These are phyloP conservation scores for Gisinianus flammeolus DNA, from an alignment of 2,888 invertebrate species.

Conservation along the genomic window DNA sequence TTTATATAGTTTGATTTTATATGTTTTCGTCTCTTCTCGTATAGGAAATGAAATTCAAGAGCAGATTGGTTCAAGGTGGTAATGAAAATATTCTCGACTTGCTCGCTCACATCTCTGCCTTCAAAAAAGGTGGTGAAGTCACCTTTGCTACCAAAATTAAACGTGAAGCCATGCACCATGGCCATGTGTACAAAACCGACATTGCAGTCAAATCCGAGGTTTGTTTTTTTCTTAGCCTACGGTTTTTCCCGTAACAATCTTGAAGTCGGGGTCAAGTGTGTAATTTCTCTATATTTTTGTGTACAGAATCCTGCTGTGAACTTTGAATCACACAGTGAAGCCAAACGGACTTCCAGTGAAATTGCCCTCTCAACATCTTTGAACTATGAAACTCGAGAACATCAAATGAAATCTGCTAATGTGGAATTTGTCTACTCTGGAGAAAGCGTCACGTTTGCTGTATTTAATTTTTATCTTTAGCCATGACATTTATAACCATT, in stretches of 20 bases:
- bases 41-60: slow-evolving; percentile 32
- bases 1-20: not conserved
- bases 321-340: slow-evolving; percentile 1
- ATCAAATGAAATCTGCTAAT: slow-evolving; percentile 11
- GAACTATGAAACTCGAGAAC: slow-evolving; percentile 17
- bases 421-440: slow-evolving; percentile 17
- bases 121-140: slow-evolving; percentile 28
- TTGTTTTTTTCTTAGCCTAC: not conserved
- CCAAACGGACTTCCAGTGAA: not conserved
- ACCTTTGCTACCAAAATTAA: not conserved
- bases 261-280: not conserved
- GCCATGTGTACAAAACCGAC: slow-evolving; percentile 5
- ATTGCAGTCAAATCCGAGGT: slow-evolving; percentile 14
- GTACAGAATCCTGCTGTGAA: slow-evolving; percentile 4
- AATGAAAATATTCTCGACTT: slow-evolving; percentile 18
- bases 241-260: slow-evolving; percentile 3
- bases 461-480: not conserved
- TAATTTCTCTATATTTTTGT: not conserved
- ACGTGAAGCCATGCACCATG: not conserved
- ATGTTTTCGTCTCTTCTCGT: not conserved
- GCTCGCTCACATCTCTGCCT: slow-evolving; percentile 10
- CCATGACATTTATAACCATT: too few species aligned
- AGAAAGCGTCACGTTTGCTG: slow-evolving; percentile 18
- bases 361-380: slow-evolving; percentile 12
- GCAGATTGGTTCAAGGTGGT: slow-evolving; percentile 31